Base-by-base conservation (phyloP, 2,888 invertebrate species). In the Therioaphis trifolii region DNA sequence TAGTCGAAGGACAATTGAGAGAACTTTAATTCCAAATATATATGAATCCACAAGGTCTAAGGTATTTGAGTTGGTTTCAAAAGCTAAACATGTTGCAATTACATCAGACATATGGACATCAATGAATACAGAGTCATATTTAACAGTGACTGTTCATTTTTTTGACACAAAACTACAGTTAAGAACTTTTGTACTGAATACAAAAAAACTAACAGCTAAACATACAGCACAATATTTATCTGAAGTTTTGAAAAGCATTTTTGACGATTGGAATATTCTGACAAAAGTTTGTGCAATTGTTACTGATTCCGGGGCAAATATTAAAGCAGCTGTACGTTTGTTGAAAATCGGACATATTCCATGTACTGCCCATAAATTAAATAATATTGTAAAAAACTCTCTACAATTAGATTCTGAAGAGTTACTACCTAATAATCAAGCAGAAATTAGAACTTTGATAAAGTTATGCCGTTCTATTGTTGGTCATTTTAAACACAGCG, bases 71-170 rank as follows among this genome's bases (percentile, higher is more conserved):
- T 82, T 86, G 61, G 66, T 87, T 43, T 84, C 84, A 61, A 18
- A 84, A 52, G 82, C 86, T 7, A 63, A 86, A 68, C 7, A 85
- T 84, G 71, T 87, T 46, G 84, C 86, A 35, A 82, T 87, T 35
- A 87, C 87, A 9, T 87, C 87, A 40, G 87, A 87, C 74, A 86
- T 87, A 11, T 87, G 87, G 87, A 86, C 86, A n/a, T 87, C 87
- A 4, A 86, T 87, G 69, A 86, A 85, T 74, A 86, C 85, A 43
- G 86, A 74, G 63, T 68, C 86, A 1, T 87, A 86, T 76, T 75
- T 87, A 14, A 86, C 86, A 12, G 85, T 86, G n/a, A 87, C 87
- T 1, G 43, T 84, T 66, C 86, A 87, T 85, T 87, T 87, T 84
- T 86, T 87, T 63, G 79, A 80, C 68, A 55, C 12, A 1, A 7